Conservation (phyloP, 2,797 vertebrate species). For the Eleutherodactylus coqui region DNA sequence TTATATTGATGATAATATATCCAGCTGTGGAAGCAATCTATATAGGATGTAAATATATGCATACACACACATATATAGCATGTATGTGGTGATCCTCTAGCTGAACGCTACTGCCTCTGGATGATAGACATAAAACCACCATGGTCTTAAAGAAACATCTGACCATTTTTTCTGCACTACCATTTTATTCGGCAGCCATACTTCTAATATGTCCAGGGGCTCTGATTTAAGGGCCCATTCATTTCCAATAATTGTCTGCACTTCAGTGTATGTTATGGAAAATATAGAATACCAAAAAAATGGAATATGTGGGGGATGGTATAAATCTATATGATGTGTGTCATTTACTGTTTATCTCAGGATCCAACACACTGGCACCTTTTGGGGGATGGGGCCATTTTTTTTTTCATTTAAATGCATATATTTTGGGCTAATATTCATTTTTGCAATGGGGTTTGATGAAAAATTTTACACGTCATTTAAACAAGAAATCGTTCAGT, state of each 20-base stretch:
- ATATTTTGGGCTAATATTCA: too few relatives aligned
- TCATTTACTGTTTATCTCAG: too few relatives aligned
- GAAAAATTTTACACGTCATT: too few relatives aligned
- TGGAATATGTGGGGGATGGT: too few relatives aligned
- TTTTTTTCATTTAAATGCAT: too few relatives aligned
- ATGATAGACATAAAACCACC: conserved; percentile 8
- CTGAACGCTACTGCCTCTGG: neutral
- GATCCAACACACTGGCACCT: too few relatives aligned
- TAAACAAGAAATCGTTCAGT: too few relatives aligned
- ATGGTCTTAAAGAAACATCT: neutral
- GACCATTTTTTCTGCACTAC: conserved; percentile 24
- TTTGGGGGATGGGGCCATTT: too few relatives aligned
- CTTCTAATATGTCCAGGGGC: conserved; percentile 3
- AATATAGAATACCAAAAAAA: neutral
- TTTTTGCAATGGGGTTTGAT: too few relatives aligned
- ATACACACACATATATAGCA: neutral
- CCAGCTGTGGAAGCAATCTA: too few relatives aligned
- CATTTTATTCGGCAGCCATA: conserved; percentile 27
- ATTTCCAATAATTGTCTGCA: neutral
- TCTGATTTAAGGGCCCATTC: neutral
- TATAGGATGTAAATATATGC: neutral
- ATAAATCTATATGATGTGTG: too few relatives aligned
- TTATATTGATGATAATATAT: neutral
- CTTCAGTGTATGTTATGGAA: neutral
- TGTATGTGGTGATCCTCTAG: neutral